These are phyloP conservation scores for Ailuropoda melanoleuca DNA, from an alignment of 2,113 vertebrate species.

Conservation along the genomic window DNA sequence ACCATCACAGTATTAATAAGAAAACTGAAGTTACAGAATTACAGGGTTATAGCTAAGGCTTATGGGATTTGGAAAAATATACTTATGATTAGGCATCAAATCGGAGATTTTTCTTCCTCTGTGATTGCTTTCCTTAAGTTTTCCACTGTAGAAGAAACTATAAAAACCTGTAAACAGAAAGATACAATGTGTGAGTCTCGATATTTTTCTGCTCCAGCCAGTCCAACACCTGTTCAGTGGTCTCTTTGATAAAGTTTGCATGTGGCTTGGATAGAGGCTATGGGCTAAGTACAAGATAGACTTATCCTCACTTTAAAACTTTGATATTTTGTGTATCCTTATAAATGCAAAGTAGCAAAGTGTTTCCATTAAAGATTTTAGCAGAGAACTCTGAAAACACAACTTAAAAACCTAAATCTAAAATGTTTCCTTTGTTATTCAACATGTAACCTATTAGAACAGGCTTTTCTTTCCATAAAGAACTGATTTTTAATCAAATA, in stretches of 20 bases:
- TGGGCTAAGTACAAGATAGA: rapidly evolving
- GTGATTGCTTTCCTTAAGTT: background rate
- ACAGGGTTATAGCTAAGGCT: background rate
- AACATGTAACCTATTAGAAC: background rate
- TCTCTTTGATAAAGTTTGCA: background rate
- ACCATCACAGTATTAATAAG: background rate
- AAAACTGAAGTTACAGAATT: background rate
- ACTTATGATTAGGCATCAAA: background rate
- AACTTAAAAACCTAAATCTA: background rate
- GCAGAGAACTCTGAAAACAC: background rate
- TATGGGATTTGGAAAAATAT: background rate
- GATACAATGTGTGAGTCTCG: background rate
- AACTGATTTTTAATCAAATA: background rate
- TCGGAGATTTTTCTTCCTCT: background rate
- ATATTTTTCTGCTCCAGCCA: background rate
- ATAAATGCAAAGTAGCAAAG: background rate
- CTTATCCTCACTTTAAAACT: background rate
- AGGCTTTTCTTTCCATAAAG: background rate
- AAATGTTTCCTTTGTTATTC: background rate
- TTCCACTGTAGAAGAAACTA: background rate
- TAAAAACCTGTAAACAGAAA: background rate
- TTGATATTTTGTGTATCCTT: background rate
- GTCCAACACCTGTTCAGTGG: background rate
- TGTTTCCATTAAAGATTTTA: background rate
- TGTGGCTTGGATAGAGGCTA: too few species aligned